Base-by-base conservation (phyloP, 2,797 vertebrate genomes). In the Manis pentadactyla region DNA sequence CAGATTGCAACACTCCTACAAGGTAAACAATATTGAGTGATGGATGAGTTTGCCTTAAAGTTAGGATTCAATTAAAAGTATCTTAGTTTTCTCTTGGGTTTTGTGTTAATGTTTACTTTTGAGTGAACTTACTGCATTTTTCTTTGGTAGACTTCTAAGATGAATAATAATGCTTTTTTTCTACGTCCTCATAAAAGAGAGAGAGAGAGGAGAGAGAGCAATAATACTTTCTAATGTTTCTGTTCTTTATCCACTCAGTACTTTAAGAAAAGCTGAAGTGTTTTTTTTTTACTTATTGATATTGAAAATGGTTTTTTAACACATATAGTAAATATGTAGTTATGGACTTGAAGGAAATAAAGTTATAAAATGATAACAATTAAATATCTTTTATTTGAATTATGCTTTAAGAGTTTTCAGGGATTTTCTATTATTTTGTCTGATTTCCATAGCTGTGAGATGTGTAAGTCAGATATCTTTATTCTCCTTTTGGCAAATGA, bases 1-100 rank as follows among this genome's bases (percentile, higher is more conserved):
- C 99, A 99, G 98, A 99, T 99, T 98, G 99, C 99, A 8, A 99
- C 99, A 94, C 98, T 99, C 53, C 99, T 99, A 97, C 99, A 99
- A 99, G 99, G 99, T 99, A 99, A 98, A 96, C 69, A 39, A 5
- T 75, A 79, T 39, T 71, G 25, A 87, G 29, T 93, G 75, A 87
- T 59, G 73, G 14, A 75, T 86, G 87, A 96, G 12, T 57, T 78
- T 89, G 77, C 31, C 21, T 95, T 95, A n/a, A 29, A 96, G 73
- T 93, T 64, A 85, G 71, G 64, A 87, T 87, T 51, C 90, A 92
- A 75, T 71, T 61, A 69, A 96, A 75, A 89, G 63, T 57, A n/a
- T 75, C 19, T 2, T 25, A 34, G 37, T 93, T 85, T 95, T 82
- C 46, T 85, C 46, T 66, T 34, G 68, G 77, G 17, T 59, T 92